Evolutionary conservation across 2,113 vertebrate species (phyloP), one percentile per base, ranked within the genome.

Genomic region (Chaetura pelagica): DNA sequence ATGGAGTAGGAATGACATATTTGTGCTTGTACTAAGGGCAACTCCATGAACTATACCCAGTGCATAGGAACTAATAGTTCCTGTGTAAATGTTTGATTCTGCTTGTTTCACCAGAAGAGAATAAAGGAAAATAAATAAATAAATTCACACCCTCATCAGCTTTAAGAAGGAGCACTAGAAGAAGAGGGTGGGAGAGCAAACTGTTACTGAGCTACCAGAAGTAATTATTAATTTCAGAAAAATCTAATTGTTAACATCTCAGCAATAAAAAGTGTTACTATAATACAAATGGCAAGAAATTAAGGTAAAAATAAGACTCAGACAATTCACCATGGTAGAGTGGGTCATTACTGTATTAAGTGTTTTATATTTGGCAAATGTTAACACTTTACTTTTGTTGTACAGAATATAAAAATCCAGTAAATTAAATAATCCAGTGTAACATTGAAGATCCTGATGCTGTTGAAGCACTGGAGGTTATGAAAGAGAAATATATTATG

Each of bases 1-100:
- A 34, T 48, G 79, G 77, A 90, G 89, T 74, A 93, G 46, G 93
- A 88, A 83, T 63, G 46, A 92, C 93, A 59, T 92, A 80, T 88
- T 40, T 71, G 68, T 58, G 72, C 59, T 69, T 59, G 19, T 16
- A 24, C 24, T 88, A 9, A 94, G 24, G 66, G 17, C 42, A 88
- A 48, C 46, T 74, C 67, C 46, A 55, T 48, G 35, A 92, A 85
- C 58, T 79, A 23, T 5, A 88, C 10, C 6, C 46, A 18, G 18
- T 73, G 19, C 7, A 4, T 54, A 77, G 69, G 35, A 86, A 54
- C 58, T 80, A 83, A 42, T 32, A 32, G 4, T 69, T 87, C 51
- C 63, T 49, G 24, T 35, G 9, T 57, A 69, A 90, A 34, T 42
- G 17, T 26, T 74, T 8, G 6, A 88, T 51, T 48, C 24, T 67